These are phyloP conservation scores for Epistrophe grossulariae DNA, from an alignment of 2,888 invertebrate genomes.

Conservation along the genomic window DNA sequence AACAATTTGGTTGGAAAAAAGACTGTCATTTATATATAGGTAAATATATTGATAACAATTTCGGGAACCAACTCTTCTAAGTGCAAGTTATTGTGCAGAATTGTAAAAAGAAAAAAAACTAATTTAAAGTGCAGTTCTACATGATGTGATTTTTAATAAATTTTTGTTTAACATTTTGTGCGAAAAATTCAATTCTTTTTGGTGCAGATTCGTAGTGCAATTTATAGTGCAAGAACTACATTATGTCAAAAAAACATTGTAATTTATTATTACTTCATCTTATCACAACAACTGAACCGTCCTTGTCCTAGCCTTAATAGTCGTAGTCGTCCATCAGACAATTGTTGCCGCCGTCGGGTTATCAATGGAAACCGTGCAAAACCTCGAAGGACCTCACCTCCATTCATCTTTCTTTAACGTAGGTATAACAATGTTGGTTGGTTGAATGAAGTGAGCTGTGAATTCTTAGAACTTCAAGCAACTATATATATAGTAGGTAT, in stretches of 20 bases:
- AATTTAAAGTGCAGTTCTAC: background rate
- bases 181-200: constrained; percentile 3
- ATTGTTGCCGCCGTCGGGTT: constrained; percentile 15
- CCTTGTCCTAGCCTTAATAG: background rate
- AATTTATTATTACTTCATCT: constrained; percentile 18
- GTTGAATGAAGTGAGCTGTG: background rate
- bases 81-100: constrained; percentile 5
- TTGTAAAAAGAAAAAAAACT: background rate
- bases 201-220: constrained; percentile 9
- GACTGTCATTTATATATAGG: background rate
- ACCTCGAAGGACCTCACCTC: background rate
- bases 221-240: constrained; percentile 17
- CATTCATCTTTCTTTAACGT: constrained; percentile 1
- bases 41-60: background rate
- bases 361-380: background rate
- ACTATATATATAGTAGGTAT: background rate
- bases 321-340: background rate
- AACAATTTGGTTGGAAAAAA: background rate
- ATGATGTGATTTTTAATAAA: background rate
- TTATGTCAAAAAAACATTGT: background rate
- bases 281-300: constrained; percentile 1
- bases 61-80: background rate
- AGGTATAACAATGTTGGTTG: background rate
- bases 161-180: background rate
- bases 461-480: background rate